Evolutionary conservation across 2,888 invertebrate genomes (phyloP), one percentile per base, ranked within the genome.

Genomic region (Diarsia dahlii): DNA sequence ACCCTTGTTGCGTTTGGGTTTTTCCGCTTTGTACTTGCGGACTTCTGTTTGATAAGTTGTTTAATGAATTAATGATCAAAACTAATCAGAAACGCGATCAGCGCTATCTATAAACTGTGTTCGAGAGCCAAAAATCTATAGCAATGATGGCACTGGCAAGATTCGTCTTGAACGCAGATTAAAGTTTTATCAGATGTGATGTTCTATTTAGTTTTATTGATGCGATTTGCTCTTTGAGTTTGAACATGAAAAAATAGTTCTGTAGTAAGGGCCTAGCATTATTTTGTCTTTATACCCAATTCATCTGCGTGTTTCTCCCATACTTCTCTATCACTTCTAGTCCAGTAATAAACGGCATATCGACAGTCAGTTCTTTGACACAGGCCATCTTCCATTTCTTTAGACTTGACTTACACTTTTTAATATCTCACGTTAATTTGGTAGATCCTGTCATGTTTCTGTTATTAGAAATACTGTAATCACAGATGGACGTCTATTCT

Each of bases 1-100:
- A 78, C 74, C 67, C 67, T 39, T 48, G 23, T 39, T n/a, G 20
- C 9, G 15, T 1, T 20, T 34, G 72, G 66, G 58, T 18, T 28
- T 74, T 78, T 48, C 74, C 52, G 39, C n/a, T 6, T 28, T 45
- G 20, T 60, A n/a, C 65, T n/a, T 60, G 2, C 13, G 34, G 0
- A 54, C 50, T 34, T 28, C 8, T 23, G 45, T 18, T 45, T 15
- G 18, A 23, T 52, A 8, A 28, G 1, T 45, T 45, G 5, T 45
- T 64, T 64, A 13, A 34, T 18, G 5, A 2, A 56, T 23, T n/a
- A 23, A 56, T 56, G 6, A 56, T 6, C 56, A 23, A 23, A 23
- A 23, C 13, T 56, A 2, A 56, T 6, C 56, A 56, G 23, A 56
- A 23, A 23, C 23, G 8, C 3, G 13, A 15, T 2, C 23, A 56